These are phyloP conservation scores for Eciton burchellii DNA, from an alignment of 1,140 invertebrate species.

Conservation along the genomic window DNA sequence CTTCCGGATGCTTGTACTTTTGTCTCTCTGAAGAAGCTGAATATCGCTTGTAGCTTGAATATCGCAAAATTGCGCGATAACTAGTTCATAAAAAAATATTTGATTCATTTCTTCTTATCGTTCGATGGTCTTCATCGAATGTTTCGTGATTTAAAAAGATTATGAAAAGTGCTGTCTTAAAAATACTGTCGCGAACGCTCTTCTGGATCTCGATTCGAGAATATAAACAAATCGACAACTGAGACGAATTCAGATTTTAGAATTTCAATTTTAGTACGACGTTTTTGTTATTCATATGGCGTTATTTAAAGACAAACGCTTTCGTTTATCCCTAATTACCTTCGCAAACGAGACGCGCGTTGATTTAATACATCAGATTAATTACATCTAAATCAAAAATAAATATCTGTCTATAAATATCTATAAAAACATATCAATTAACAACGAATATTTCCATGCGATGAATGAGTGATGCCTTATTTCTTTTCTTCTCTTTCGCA, in stretches of 20 bases:
- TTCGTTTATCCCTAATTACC: conserved; percentile 46
- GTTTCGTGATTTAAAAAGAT: background rate
- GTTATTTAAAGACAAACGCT: conserved; percentile 38
- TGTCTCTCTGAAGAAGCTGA: background rate
- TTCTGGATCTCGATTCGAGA: conserved; percentile 9
- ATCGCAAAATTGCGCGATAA: too few species aligned
- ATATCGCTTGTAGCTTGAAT: too few species aligned
- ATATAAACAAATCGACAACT: background rate
- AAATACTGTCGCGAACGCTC: background rate
- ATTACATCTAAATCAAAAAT: too few species aligned
- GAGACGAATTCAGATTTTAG: conserved; percentile 26
- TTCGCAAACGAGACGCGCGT: conserved; percentile 15
- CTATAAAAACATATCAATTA: too few species aligned
- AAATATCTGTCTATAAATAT: too few species aligned
- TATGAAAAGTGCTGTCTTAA: background rate
- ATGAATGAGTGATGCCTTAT: too few species aligned
- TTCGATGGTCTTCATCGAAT: background rate
- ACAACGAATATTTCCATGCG: conserved; percentile 11
- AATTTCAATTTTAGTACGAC: conserved; percentile 58
- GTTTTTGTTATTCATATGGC: conserved; percentile 48
- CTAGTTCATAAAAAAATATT: too few species aligned
- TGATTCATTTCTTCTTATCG: background rate
- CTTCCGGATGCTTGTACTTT: background rate
- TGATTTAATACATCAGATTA: conserved; percentile 43
- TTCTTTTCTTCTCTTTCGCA: too few species aligned